Percentiles rank a stretch among this genome's conserved stretches.
These are phyloP conservation scores for Metalampra italica DNA, from an alignment of 2,888 invertebrate genomes.

Conservation along the genomic window DNA sequence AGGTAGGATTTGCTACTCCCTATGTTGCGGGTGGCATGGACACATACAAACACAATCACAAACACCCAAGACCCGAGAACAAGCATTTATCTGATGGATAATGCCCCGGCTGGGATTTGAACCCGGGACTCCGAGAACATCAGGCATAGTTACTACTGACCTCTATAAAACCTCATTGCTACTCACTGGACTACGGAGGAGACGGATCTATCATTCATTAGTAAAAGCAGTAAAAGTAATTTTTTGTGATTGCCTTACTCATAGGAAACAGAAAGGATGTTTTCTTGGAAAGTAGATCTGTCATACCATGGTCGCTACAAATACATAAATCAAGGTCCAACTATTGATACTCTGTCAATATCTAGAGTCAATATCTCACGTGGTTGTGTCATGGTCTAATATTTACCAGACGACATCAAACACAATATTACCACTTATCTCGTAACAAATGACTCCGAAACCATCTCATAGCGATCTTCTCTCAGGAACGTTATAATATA, in stretches of 20 bases:
- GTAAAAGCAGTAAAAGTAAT: no score
- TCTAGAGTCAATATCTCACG: constrained; percentile 72
- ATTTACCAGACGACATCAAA: constrained; percentile 69
- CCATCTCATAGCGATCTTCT: constrained; percentile 55
- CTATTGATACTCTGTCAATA: constrained; percentile 72
- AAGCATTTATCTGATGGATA: no score
- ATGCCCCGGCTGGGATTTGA: no score
- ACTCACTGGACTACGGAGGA: no score
- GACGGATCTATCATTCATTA: no score
- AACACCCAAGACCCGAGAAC: no score
- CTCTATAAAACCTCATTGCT: no score
- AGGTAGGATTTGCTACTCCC: no score
- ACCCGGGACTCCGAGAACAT: no score
- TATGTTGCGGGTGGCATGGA: no score
- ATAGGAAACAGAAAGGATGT: neutral
- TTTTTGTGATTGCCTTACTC: neutral
- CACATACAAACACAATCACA: no score
- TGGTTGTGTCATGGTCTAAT: constrained; percentile 64
- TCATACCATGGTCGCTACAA: constrained; percentile 46
- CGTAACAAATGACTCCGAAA: constrained; percentile 64
- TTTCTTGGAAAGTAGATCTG: constrained; percentile 40
- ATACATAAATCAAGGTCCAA: constrained; percentile 41
- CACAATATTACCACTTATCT: constrained; percentile 76
- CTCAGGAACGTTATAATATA: constrained; percentile 35
- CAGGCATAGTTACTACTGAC: no score